Percentiles rank a stretch among this genome's conserved stretches.
phyloP scores from a whole-genome alignment of 2,797 vertebrate species.

The Hipposideros larvatus region DNA sequence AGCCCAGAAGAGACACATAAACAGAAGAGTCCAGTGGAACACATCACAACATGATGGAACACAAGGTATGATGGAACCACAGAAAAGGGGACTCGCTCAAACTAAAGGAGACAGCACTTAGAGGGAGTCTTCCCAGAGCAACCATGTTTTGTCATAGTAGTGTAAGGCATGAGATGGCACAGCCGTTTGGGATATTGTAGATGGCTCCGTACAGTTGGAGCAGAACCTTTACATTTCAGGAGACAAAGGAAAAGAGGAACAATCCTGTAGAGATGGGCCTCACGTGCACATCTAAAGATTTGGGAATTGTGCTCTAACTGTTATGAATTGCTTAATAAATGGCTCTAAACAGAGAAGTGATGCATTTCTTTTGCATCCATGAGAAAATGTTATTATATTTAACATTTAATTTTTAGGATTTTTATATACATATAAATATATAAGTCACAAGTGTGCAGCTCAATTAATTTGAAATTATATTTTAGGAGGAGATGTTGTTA shows the following conservation, averaged over 20 bases:
- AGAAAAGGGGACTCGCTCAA: neutral
- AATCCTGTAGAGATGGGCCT: neutral
- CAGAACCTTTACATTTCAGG: neutral
- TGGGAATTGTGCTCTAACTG: neutral
- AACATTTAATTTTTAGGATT: slow-evolving; percentile 11
- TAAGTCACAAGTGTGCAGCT: neutral
- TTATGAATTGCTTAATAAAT: neutral
- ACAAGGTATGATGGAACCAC: neutral
- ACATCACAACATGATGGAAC: neutral
- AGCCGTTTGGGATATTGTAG: neutral
- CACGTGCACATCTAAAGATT: neutral
- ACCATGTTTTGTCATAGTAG: neutral
- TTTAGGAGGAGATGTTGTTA: neutral
- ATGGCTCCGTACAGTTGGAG: neutral
- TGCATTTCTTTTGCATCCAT: neutral
- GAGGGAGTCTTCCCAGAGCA: neutral
- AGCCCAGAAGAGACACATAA: neutral
- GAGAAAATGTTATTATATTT: slow-evolving; percentile 26
- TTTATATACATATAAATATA: neutral
- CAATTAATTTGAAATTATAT: neutral
- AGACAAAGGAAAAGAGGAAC: neutral
- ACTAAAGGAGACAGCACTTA: neutral
- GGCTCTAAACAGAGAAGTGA: neutral
- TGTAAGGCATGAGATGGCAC: neutral
- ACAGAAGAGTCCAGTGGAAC: neutral